phyloP scores from a whole-genome alignment of 1,140 invertebrate genomes.

The Drosophila pectinifera region DNA sequence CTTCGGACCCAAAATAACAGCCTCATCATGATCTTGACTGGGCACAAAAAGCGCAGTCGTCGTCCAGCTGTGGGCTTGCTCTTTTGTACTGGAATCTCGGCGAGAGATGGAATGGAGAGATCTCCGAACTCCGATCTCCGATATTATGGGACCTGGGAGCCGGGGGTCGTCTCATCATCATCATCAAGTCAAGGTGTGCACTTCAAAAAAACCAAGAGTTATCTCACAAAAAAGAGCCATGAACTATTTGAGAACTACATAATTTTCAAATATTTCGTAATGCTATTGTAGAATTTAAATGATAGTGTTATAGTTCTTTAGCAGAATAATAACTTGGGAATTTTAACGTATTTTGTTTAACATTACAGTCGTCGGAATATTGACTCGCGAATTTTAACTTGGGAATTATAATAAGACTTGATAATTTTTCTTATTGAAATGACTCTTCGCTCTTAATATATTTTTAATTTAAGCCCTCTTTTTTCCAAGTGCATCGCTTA shows the following conservation, averaged over 20 bases:
- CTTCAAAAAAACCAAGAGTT: not conserved
- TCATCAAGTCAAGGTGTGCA: constrained; percentile 12
- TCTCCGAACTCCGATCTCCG: constrained; percentile 40
- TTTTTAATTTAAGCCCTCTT: not conserved
- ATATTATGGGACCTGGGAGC: constrained; percentile 40
- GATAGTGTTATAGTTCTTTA: not conserved
- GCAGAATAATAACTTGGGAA: not conserved
- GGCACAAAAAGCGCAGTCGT: constrained; percentile 38
- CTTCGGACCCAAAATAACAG: constrained; percentile 66
- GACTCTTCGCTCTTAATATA: not conserved
- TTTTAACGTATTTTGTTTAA: no score
- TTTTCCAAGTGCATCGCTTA: constrained; percentile 29
- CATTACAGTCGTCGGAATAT: not conserved
- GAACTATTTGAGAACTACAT: no score
- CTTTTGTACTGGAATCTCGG: constrained; percentile 46
- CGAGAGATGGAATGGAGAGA: constrained; percentile 23
- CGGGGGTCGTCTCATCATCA: constrained; percentile 37
- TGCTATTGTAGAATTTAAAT: no score
- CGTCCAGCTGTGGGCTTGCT: constrained; percentile 28
- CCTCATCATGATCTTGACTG: constrained; percentile 81
- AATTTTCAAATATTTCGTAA: no score
- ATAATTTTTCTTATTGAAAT: not conserved
- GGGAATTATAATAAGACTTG: not conserved
- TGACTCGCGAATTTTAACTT: not conserved
- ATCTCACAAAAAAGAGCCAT: no score